A percentile compares a stretch with the other conserved stretches of the same genome.
Conservation (phyloP, 2,113 vertebrate genomes). For the Sminthopsis crassicaudata region DNA sequence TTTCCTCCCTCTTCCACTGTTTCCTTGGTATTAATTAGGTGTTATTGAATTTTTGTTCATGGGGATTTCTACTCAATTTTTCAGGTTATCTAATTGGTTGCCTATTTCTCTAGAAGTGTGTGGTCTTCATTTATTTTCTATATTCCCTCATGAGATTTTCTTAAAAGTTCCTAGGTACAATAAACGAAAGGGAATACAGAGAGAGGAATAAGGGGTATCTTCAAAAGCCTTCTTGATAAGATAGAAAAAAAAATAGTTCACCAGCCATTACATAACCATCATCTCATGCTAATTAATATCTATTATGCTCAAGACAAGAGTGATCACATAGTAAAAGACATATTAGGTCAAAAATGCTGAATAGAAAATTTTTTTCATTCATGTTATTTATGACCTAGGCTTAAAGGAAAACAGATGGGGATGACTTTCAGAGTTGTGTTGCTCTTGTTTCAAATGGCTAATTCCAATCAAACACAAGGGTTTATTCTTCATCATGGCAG, state of each 20-base stretch:
- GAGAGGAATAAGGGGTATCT: constrained; percentile 58
- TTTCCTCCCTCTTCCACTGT: not conserved
- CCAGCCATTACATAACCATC: not conserved
- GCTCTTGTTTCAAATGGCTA: constrained; percentile 78
- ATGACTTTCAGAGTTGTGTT: constrained; percentile 77
- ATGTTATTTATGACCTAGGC: constrained; percentile 82
- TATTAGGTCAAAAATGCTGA: constrained; percentile 77
- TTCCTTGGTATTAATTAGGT: constrained; percentile 48
- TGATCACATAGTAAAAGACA: constrained; percentile 68
- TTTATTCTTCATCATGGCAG: constrained; percentile 81
- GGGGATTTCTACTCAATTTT: constrained; percentile 64
- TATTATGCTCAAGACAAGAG: constrained; percentile 48
- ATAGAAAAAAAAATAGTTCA: not conserved
- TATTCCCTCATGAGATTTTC: constrained; percentile 54
- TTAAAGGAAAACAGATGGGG: constrained; percentile 82
- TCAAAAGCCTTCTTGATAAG: constrained; percentile 54
- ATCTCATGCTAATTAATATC: constrained; percentile 58
- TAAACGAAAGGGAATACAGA: constrained; percentile 50
- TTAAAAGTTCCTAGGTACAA: constrained; percentile 63
- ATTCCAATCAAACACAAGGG: constrained; percentile 80
- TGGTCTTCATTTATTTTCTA: constrained; percentile 68
- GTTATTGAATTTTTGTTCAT: constrained; percentile 9
- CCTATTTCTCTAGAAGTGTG: constrained; percentile 37
- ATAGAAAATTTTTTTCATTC: constrained; percentile 78
- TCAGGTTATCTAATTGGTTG: not conserved